A percentile compares a stretch with the other conserved stretches of the same genome.
Conservation (phyloP, 2,888 invertebrate genomes). For the Scaptomyza cyrtandrae region DNA sequence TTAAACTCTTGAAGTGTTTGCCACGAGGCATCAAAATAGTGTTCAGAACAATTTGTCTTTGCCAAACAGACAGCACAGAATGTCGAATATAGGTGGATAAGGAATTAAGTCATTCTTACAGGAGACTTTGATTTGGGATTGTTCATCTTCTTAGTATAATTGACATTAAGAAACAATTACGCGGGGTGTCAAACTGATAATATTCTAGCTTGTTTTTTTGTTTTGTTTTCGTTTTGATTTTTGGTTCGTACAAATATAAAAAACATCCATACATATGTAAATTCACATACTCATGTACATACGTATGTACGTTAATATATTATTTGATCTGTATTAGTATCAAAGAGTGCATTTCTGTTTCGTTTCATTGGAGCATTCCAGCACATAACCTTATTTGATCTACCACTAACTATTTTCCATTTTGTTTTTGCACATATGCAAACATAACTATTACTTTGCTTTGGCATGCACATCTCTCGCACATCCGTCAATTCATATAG, state of each 20-base stretch:
- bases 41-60: too few species aligned
- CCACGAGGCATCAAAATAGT: too few species aligned
- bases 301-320: constrained; percentile 1
- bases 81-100: constrained; percentile 7
- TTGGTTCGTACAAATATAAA: constrained; percentile 26
- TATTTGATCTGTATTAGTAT: constrained; percentile 17
- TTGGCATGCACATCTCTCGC: constrained; percentile 12
- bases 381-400: constrained; percentile 35
- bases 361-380: constrained; percentile 12
- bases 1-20: too few species aligned
- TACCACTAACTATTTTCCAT: constrained; percentile 43
- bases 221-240: background rate
- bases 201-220: background rate
- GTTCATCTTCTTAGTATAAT: constrained; percentile 45
- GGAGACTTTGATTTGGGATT: background rate
- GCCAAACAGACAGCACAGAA: background rate
- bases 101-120: constrained; percentile 1
- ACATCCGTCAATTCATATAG: constrained; percentile 35
- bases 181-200: constrained; percentile 19
- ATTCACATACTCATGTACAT: constrained; percentile 8
- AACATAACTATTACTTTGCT: background rate
- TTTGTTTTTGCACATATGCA: background rate
- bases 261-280: constrained; percentile 18
- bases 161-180: constrained; percentile 54
- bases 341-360: constrained; percentile 2